phyloP scores from a whole-genome alignment of 92 coral and sea anemone genomes.

The Galaxea fascicularis region DNA sequence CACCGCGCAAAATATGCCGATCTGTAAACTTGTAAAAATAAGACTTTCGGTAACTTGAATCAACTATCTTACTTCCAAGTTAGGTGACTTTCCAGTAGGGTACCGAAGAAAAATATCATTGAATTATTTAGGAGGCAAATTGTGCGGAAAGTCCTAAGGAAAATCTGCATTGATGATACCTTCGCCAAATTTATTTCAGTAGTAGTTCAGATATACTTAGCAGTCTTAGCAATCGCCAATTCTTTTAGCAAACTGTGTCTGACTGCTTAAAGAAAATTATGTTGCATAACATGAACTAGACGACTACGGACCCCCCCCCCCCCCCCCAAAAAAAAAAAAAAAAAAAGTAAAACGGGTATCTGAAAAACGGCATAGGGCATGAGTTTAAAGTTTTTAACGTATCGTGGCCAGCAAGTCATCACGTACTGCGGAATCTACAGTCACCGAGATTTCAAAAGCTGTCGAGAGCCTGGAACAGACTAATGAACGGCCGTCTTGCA shows the following conservation, averaged over 20 bases:
- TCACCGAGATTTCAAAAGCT: too few species aligned
- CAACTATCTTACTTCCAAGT: constrained; percentile 16
- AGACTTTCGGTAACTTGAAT: constrained; percentile 26
- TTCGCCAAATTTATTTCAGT: background rate
- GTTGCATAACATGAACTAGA: constrained; percentile 5
- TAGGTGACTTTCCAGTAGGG: constrained; percentile 7
- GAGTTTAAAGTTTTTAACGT: too few species aligned
- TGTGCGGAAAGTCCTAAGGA: constrained; percentile 7
- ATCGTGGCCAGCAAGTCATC: too few species aligned
- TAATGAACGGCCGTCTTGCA: too few species aligned
- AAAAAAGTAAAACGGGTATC: too few species aligned
- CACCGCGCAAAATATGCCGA: constrained; percentile 18
- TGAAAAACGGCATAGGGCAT: too few species aligned
- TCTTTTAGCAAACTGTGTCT: constrained; percentile 12
- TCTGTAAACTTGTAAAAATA: constrained; percentile 19
- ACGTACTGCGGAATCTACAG: too few species aligned
- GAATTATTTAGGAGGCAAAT: background rate
- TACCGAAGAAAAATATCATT: background rate
- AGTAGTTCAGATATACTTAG: constrained; percentile 9
- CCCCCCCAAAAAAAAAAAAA: too few species aligned
- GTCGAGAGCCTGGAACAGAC: too few species aligned
- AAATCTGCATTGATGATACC: constrained; percentile 13
- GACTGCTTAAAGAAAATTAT: constrained; percentile 11
- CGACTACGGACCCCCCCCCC: background rate
- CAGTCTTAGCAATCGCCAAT: constrained; percentile 17